Evolutionary conservation across 2,113 vertebrate genomes (phyloP).

Genomic region (human (Homo sapiens)): DNA sequence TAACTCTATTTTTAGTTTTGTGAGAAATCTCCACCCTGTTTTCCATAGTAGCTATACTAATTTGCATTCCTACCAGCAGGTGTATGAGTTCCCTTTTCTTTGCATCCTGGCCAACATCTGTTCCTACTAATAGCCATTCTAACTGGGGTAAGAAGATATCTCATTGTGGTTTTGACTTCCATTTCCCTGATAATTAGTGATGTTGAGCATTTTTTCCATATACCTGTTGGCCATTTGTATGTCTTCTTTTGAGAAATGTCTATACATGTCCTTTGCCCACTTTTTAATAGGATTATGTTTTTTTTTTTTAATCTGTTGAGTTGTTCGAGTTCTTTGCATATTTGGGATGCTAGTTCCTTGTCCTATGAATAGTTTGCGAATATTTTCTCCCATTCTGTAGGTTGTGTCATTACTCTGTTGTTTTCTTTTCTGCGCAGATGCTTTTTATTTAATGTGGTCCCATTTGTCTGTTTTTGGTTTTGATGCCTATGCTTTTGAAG

Average conservation of each 20-base stretch:
- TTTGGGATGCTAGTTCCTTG: neutral
- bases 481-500: neutral
- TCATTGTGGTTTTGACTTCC: neutral
- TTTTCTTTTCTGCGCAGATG: neutral
- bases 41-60: neutral
- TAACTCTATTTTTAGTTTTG: neutral
- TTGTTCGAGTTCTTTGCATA: neutral
- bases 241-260: neutral
- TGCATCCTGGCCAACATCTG: neutral
- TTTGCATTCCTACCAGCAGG: neutral
- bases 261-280: neutral
- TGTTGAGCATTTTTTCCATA: neutral
- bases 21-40: neutral
- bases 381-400: neutral
- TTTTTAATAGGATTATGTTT: neutral
- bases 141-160: neutral
- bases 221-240: neutral
- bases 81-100: neutral
- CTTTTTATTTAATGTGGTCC: neutral
- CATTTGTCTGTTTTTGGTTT: neutral
- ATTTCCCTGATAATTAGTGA: neutral
- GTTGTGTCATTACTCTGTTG: neutral
- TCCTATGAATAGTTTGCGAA: neutral
- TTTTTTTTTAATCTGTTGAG: neutral
- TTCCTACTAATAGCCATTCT: neutral